phyloP scores from a whole-genome alignment of 2,113 vertebrate genomes.

The Ammodytes marinus region DNA sequence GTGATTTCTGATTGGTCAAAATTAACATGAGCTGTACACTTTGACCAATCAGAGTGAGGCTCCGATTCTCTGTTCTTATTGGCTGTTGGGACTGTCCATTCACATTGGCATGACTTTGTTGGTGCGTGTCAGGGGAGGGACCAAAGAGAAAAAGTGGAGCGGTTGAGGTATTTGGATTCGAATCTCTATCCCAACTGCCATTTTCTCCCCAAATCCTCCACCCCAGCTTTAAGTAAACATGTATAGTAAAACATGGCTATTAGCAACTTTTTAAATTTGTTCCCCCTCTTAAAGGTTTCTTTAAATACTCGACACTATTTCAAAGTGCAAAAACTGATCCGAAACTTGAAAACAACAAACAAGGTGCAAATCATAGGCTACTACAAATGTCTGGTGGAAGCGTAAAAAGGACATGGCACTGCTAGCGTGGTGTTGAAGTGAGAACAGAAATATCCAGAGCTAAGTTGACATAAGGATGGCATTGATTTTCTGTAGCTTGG shows the following conservation, averaged over 20 bases:
- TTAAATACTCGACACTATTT: constrained; percentile 81
- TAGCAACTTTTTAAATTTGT: constrained; percentile 64
- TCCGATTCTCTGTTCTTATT: no score
- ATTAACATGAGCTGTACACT: no score
- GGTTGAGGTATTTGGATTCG: no score
- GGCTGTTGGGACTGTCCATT: no score
- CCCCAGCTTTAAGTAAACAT: constrained; percentile 75
- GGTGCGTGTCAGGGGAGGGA: no score
- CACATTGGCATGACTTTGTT: no score
- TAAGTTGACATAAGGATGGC: constrained; percentile 39
- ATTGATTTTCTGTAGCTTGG: constrained; percentile 46
- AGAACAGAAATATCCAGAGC: constrained; percentile 37
- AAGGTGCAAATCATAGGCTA: constrained; percentile 77
- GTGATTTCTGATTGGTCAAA: no score
- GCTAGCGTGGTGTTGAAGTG: constrained; percentile 62
- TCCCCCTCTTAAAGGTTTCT: constrained; percentile 60
- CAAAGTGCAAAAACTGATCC: constrained; percentile 76
- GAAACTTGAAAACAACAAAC: constrained; percentile 51
- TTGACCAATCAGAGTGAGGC: no score
- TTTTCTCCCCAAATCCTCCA: no score
- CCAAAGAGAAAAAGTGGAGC: no score
- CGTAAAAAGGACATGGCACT: constrained; percentile 79
- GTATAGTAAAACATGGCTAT: constrained; percentile 83
- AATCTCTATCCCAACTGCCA: no score
- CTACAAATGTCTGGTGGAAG: constrained; percentile 71